Evolutionary conservation across 2,797 vertebrate genomes (phyloP), one percentile per base, ranked within the genome.

Genomic region (Neosilurus hyrtlii): DNA sequence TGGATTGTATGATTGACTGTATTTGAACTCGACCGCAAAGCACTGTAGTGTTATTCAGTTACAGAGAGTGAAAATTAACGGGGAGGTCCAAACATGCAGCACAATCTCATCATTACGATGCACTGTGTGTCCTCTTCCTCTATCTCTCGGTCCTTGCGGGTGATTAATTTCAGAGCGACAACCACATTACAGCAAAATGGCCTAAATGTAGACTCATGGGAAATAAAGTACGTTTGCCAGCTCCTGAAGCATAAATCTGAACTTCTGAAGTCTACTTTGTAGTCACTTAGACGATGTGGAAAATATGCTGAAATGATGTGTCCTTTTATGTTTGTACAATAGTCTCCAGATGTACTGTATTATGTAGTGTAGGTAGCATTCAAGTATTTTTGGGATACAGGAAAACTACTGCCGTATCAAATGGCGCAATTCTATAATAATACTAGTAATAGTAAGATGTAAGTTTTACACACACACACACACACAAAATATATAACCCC

Each of bases 81-180:
- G 20, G 7, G 59, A 26, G 37, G 67, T 15, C 18, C 57, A 18
- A 51, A 59, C 24, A 18, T 79, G 82, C 82, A 43, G 75, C 30
- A 43, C 57, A 8, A 37, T 54, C 61, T 66, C 51, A 18, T 35
- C 35, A 74, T 66, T 80, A 66, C 24, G 8, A 56, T 79, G 59
- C 63, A 72, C 56, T 57, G 49, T 59, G 18, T 18, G 30, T 49
- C 78, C 37, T 37, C 59, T 54, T 51, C 51, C 78, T 14, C 75
- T n/a, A 56, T 79, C 70, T 78, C 76, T 59, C 52, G 2, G 90
- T 84, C 68, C 86, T 57, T 62, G 90, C 88, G 74, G 89, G 88
- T 91, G 91, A 93, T 94, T 91, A 89, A 92, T 94, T 92, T 93
- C 89, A 83, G 88, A 83, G 85, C 92, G 93, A 92, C 92, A 93